Base-by-base conservation (phyloP, 2,888 invertebrate species). In the Dasypogon diadema region DNA sequence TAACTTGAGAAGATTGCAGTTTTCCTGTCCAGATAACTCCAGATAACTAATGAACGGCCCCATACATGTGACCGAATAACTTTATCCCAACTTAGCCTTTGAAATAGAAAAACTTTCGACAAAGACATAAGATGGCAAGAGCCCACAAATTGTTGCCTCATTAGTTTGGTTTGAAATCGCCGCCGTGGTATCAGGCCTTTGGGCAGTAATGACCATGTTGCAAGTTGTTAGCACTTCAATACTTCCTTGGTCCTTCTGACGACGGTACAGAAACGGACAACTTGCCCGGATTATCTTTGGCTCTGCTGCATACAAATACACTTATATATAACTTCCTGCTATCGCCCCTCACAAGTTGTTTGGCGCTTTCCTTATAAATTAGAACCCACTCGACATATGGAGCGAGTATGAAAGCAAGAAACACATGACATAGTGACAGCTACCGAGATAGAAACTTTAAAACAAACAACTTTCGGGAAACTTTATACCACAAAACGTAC, bases 401-500 rank as follows among this genome's bases (percentile, higher is more conserved):
- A 51, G 22, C 68, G 26, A 26, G 51, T 14, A 21, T 30, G 68
- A 51, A 51, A 68, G 51, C 34, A 48, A 26, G 30, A 68, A 68
- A 51, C 68, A 68, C 68, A 68, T 68, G 68, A 68, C 68, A 68
- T 51, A 68, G 26, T 68, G 68, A 68, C 68, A 37, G 48, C 68
- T 24, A 51, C 24, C 68, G n/a, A 48, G 68, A 68, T 48, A 68
- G 68, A 51, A 74, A 76, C 65, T 76, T 46, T 58, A 74, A 74
- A 68, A 65, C 76, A 74, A 76, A 73, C 70, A 76, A 76, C 76
- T 74, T 75, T 74, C 48, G 42, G 48, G 26, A 74, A 76, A 74
- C 68, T 76, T 74, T 56, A 14, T 22, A 54, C 76, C 76, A 74
- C 76, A 76, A 56, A 76, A 68, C 74, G 68, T 76, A 76, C 73